Percentiles rank a stretch among this genome's conserved stretches.
phyloP scores from a whole-genome alignment of 2,888 invertebrate genomes.

The Drosophila barbarae region DNA sequence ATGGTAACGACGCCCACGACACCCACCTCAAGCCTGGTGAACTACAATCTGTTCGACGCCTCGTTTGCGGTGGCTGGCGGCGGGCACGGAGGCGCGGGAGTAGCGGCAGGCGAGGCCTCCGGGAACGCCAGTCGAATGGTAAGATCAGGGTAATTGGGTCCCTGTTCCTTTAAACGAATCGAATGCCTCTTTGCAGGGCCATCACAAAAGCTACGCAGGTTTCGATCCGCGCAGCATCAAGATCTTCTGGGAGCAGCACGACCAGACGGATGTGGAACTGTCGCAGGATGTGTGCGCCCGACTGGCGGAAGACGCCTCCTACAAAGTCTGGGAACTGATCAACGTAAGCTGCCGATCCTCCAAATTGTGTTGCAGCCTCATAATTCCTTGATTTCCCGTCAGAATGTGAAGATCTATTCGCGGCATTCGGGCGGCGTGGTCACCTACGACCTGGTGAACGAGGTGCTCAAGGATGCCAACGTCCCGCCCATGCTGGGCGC shows the following conservation, averaged over 20 bases:
- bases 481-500: conserved; percentile 78
- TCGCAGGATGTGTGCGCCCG: conserved; percentile 76
- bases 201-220: conserved; percentile 76
- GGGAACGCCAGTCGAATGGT: conserved; percentile 29
- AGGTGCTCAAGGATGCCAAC: conserved; percentile 78
- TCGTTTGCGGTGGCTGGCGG: conserved; percentile 53
- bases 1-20: conserved; percentile 72
- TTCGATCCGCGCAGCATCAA: conserved; percentile 77
- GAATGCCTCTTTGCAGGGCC: conserved; percentile 49
- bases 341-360: conserved; percentile 66
- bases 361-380: not conserved
- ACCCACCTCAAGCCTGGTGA: conserved; percentile 56
- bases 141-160: no score
- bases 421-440: conserved; percentile 78
- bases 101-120: conserved; percentile 48
- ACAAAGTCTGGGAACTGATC: conserved; percentile 79
- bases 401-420: conserved; percentile 79
- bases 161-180: not conserved
- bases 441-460: conserved; percentile 79
- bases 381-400: not conserved
- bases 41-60: conserved; percentile 67
- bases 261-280: conserved; percentile 78
- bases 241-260: conserved; percentile 80
- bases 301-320: conserved; percentile 79
- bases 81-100: conserved; percentile 32